Percentiles rank a stretch among this genome's conserved stretches.
Evolutionary conservation across 2,888 invertebrate genomes (phyloP).

Genomic region (Eurytoma californica): DNA sequence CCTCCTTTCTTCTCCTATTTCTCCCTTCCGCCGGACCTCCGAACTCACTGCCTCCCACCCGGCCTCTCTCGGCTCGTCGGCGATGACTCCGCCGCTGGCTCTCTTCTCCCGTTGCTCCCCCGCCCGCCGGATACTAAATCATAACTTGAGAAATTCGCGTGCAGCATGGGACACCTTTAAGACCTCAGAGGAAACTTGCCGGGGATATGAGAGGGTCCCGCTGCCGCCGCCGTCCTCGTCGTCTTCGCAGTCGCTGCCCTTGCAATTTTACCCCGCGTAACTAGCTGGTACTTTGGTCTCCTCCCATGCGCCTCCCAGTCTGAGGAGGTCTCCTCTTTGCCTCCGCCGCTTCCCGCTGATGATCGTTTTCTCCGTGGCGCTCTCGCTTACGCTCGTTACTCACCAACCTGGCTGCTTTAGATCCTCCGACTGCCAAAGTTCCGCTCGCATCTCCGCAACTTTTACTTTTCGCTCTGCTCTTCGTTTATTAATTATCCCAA

Average conservation of each 20-base stretch:
- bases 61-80: slow-evolving; percentile 36
- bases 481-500: background rate
- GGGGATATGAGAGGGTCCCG: slow-evolving; percentile 29
- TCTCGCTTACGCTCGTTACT: slow-evolving; percentile 9
- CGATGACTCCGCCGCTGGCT: slow-evolving; percentile 2
- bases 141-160: slow-evolving; percentile 73
- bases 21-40: slow-evolving; percentile 59
- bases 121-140: slow-evolving; percentile 68
- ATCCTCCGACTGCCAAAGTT: slow-evolving; percentile 8
- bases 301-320: slow-evolving; percentile 4
- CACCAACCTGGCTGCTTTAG: background rate
- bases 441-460: slow-evolving; percentile 3
- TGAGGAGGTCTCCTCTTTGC: slow-evolving; percentile 26
- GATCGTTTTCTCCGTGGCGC: slow-evolving; percentile 35
- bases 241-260: slow-evolving; percentile 58
- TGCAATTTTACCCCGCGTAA: slow-evolving; percentile 67
- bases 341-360: slow-evolving; percentile 17
- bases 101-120: slow-evolving; percentile 49
- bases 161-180: slow-evolving; percentile 67
- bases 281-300: slow-evolving; percentile 58
- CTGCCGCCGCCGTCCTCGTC: background rate
- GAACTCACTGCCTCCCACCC: slow-evolving; percentile 22
- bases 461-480: background rate
- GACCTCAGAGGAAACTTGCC: slow-evolving; percentile 67
- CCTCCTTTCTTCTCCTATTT: slow-evolving; percentile 55